Percentiles rank a stretch among this genome's conserved stretches.
These are phyloP conservation scores for Pedetes capensis DNA, from an alignment of 2,113 vertebrate genomes.

Conservation along the genomic window DNA sequence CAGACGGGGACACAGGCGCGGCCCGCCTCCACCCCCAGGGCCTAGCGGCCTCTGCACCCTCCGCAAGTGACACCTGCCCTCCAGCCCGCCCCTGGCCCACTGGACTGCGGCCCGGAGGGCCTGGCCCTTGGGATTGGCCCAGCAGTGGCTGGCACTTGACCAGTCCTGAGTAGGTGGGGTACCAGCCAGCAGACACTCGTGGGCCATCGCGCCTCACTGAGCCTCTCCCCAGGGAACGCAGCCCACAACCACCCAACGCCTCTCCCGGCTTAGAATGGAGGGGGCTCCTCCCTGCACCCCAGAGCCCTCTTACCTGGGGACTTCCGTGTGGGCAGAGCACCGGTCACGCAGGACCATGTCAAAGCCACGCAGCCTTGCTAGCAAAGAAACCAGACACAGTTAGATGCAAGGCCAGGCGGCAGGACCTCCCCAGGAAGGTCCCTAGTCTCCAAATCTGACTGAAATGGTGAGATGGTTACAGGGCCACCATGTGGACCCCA, in stretches of 20 bases:
- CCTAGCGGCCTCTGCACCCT: not conserved
- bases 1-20: no score
- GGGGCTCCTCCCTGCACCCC: no score
- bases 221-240: no score
- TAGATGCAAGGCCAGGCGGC: not conserved
- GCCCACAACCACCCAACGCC: not conserved
- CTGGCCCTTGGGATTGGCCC: no score
- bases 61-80: not conserved
- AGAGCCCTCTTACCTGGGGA: constrained; percentile 49
- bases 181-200: no score
- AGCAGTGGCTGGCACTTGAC: not conserved
- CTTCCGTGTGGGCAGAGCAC: not conserved
- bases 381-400: constrained; percentile 54
- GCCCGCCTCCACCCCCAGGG: no score
- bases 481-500: not conserved
- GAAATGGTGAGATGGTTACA: not conserved
- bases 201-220: no score
- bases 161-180: not conserved
- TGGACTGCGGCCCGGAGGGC: not conserved
- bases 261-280: no score
- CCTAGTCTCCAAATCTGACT: not conserved
- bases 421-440: not conserved
- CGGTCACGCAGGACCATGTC: not conserved
- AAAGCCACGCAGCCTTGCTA: constrained; percentile 47
- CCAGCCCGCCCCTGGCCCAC: no score